phyloP scores from a whole-genome alignment of 2,888 invertebrate genomes.

The Pogonocherus hispidulus region DNA sequence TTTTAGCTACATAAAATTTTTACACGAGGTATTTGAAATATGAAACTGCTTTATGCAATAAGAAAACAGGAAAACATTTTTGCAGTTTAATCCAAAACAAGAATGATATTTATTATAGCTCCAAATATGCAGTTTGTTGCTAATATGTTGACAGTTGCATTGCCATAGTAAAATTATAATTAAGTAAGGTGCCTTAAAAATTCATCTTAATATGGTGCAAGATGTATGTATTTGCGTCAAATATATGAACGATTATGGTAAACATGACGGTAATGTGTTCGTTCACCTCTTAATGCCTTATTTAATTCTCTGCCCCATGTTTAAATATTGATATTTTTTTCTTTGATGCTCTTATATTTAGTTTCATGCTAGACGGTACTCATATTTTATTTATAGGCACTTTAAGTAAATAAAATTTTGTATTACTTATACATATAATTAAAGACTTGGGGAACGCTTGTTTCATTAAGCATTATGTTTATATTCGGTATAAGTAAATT shows the following conservation, averaged over 20 bases:
- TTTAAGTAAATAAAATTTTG: too few species aligned
- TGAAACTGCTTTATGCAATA: too few species aligned
- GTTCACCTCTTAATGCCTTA: not conserved
- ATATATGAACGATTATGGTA: not conserved
- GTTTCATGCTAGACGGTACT: not conserved
- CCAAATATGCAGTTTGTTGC: not conserved
- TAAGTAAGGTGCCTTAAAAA: not conserved
- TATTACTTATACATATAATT: too few species aligned
- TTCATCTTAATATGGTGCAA: not conserved
- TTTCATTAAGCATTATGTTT: too few species aligned
- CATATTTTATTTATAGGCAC: not conserved
- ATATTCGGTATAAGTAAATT: too few species aligned
- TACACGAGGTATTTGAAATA: too few species aligned
- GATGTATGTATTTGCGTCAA: constrained; percentile 1
- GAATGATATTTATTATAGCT: too few species aligned
- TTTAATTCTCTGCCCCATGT: not conserved
- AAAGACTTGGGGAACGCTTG: too few species aligned
- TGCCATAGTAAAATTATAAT: not conserved
- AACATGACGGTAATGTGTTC: not conserved
- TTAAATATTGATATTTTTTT: not conserved
- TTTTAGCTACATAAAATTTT: too few species aligned
- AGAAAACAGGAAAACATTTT: too few species aligned
- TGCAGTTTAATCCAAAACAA: too few species aligned
- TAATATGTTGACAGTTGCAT: not conserved
- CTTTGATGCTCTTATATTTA: not conserved